Evolutionary conservation across 2,888 invertebrate genomes (phyloP), one percentile per base, ranked within the genome.

Genomic region (Eristalinus sepulchralis): DNA sequence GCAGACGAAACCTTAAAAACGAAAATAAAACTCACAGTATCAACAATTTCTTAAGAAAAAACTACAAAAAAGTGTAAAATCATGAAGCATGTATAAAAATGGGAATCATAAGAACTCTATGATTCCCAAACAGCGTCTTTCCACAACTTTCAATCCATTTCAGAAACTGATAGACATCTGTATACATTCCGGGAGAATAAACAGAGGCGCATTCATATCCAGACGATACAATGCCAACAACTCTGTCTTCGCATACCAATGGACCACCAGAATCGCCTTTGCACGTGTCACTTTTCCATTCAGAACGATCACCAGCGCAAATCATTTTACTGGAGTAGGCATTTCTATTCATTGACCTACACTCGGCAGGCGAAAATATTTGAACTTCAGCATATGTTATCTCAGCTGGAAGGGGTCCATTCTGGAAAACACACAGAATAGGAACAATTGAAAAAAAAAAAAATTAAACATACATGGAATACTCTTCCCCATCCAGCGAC

Each of bases 201-300:
- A 20, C 8, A 2, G 17, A 9, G 13, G 31, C 36, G 17, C 63
- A 63, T 17, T n/a, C 17, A 33, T 3, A n/a, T 11, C 63, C 63
- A 2, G 33, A 20, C 13, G 63, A 63, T 2, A 63, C 63, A n/a
- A 63, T 63, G 6, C 63, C 63, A 9, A 20, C 22, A 31, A 63
- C 63, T 36, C 17, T 33, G n/a, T 22, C 31, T 22, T 31, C 33
- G 34, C 63, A 63, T 17, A 63, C 34, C 63, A 63, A 22, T 3
- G 63, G 63, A 4, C 63, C 63, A 5, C 63, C 63, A 5, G 63
- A 63, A 36, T 63, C 63, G 9, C 63, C 63, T 8, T 34, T 8
- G 9, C 63, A 63, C 6, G 63, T 34, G 33, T 22, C 33, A 0
- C 2, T 22, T 5, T 34, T 33, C 59, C 59, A 59, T 20, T 17